Conservation (phyloP, 2,888 invertebrate species). For the Toxonevra muliebris region DNA sequence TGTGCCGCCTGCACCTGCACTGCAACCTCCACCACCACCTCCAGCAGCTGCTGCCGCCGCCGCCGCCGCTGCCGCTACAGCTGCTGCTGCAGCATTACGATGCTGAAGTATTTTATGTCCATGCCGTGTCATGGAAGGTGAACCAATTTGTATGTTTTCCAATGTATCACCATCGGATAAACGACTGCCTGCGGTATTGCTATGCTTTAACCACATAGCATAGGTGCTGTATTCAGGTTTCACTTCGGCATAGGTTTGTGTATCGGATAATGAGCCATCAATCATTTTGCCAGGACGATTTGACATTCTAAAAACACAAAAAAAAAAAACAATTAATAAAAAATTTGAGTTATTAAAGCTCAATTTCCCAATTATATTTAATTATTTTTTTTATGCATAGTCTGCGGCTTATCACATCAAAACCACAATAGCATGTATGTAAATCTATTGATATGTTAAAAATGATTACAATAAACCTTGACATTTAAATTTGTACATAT, state of each 20-base stretch:
- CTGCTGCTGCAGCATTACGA: conserved; percentile 46
- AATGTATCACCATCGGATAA: conserved; percentile 92
- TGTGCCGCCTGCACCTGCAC: conserved; percentile 41
- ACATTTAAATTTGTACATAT: not conserved
- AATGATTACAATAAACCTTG: not conserved
- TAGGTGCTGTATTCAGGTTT: conserved; percentile 85
- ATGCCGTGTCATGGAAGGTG: conserved; percentile 72
- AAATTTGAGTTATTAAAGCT: not conserved
- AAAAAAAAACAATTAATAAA: not conserved
- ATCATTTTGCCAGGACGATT: conserved; percentile 68
- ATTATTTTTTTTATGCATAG: not conserved
- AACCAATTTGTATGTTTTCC: conserved; percentile 78
- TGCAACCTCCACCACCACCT: conserved; percentile 15
- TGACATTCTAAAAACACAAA: conserved; percentile 46
- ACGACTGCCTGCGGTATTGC: conserved; percentile 80
- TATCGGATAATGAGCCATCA: conserved; percentile 87
- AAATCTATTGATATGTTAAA: no score
- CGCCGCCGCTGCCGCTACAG: conserved; percentile 40
- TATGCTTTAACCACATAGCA: conserved; percentile 87
- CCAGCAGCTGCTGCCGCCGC: conserved; percentile 39
- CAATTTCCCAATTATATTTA: not conserved
- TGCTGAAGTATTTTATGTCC: conserved; percentile 62
- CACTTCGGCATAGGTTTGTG: conserved; percentile 78
- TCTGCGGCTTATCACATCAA: no score
- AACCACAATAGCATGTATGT: no score